These are phyloP conservation scores for Cacatua alba DNA, from an alignment of 2,113 vertebrate genomes.

Conservation along the genomic window DNA sequence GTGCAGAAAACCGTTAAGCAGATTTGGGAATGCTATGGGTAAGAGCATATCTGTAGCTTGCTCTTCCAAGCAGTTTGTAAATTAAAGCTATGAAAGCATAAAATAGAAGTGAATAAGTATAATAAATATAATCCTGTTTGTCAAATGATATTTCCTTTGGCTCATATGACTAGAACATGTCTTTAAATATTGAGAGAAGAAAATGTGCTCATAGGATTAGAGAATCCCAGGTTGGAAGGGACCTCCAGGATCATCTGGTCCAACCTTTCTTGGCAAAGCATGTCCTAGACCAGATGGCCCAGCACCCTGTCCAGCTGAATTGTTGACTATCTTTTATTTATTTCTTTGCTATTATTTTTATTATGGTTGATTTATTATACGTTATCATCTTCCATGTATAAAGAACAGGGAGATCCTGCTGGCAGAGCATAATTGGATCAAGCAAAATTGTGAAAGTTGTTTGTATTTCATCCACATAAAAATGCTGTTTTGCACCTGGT, in stretches of 20 bases:
- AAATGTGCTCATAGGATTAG: rapidly evolving
- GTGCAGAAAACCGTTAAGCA: not conserved
- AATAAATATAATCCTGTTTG: not conserved
- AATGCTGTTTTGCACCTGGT: not conserved
- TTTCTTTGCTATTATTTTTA: not conserved
- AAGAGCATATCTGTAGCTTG: not conserved
- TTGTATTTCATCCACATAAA: not conserved
- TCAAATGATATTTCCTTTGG: not conserved
- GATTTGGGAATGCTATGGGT: not conserved
- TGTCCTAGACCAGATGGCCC: not conserved
- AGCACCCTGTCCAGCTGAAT: not conserved
- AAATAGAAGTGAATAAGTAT: not conserved
- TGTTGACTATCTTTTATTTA: not conserved
- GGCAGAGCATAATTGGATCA: not conserved
- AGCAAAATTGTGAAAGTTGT: not conserved
- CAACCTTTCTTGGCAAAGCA: not conserved
- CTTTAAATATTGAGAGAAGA: not conserved
- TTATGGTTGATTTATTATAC: not conserved
- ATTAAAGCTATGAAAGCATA: not conserved
- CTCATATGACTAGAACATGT: not conserved
- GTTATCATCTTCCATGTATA: not conserved
- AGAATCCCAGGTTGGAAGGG: not conserved
- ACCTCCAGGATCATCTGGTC: not conserved
- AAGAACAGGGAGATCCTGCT: not conserved
- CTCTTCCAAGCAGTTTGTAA: not conserved